Evolutionary conservation across 2,888 invertebrate genomes (phyloP).

Genomic region (Anthoptus insignis): DNA sequence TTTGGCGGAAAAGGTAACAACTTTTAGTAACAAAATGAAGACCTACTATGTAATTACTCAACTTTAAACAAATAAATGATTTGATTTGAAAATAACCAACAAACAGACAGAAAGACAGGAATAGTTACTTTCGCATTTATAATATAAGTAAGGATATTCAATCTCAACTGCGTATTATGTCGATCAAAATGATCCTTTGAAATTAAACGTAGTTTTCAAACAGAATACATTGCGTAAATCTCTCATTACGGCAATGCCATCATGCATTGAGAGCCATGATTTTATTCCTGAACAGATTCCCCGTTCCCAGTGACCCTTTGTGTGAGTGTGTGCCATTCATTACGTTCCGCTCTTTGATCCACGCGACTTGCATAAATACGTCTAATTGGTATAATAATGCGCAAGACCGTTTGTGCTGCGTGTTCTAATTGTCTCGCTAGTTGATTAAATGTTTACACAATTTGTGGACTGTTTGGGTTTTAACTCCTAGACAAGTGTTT

Average conservation of each 20-base stretch:
- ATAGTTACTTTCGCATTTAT: no score
- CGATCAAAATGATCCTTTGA: background rate
- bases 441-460: conserved; percentile 13
- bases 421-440: conserved; percentile 17
- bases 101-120: no score
- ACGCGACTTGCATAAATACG: conserved; percentile 27
- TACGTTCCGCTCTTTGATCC: conserved; percentile 27
- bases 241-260: background rate
- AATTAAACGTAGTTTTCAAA: background rate
- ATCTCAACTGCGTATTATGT: no score
- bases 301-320: background rate
- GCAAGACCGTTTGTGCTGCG: conserved; percentile 8
- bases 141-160: no score
- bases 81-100: no score
- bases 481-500: background rate
- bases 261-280: background rate
- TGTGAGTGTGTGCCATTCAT: conserved; percentile 21
- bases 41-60: no score
- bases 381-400: conserved; percentile 28
- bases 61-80: no score
- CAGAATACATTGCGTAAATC: background rate
- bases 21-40: no score
- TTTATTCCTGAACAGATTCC: background rate
- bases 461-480: background rate
- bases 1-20: no score